A percentile compares a stretch with the other conserved stretches of the same genome.
phyloP scores from a whole-genome alignment of 2,888 invertebrate genomes.

The Phasia obesa region DNA sequence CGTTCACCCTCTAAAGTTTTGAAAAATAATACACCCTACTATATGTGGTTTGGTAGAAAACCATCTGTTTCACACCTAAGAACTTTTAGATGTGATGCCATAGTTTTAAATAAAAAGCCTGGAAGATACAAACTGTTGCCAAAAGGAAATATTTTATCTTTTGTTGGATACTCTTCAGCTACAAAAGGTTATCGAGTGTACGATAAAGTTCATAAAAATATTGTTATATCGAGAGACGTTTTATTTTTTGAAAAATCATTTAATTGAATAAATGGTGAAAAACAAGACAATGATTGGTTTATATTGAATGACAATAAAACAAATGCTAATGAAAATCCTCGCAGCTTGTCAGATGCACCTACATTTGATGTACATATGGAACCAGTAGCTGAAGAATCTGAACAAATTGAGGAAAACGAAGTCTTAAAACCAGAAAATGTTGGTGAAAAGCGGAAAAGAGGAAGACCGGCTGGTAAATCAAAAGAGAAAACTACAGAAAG shows the following conservation, averaged over 20 bases:
- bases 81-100: slow-evolving; percentile 66
- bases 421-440: background rate
- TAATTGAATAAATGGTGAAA: slow-evolving; percentile 10
- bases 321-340: background rate
- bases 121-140: slow-evolving; percentile 60
- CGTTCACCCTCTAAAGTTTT: slow-evolving; percentile 63
- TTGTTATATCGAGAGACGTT: slow-evolving; percentile 65
- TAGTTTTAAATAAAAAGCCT: slow-evolving; percentile 60
- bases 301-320: background rate
- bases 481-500: background rate
- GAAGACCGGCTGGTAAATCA: background rate
- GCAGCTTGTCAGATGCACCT: background rate
- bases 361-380: background rate
- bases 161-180: slow-evolving; percentile 62
- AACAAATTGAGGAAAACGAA: background rate
- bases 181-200: slow-evolving; percentile 68
- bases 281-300: slow-evolving; percentile 22
- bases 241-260: slow-evolving; percentile 69
- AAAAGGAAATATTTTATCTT: slow-evolving; percentile 52
- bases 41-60: slow-evolving; percentile 64
- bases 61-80: slow-evolving; percentile 65
- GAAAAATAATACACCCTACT: slow-evolving; percentile 64
- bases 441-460: slow-evolving; percentile 16
- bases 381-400: background rate
- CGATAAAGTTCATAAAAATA: slow-evolving; percentile 51